Percentiles rank a stretch among this genome's conserved stretches.
Conservation (phyloP, 2,797 vertebrate genomes). For the Petrocephalus sullivani region DNA sequence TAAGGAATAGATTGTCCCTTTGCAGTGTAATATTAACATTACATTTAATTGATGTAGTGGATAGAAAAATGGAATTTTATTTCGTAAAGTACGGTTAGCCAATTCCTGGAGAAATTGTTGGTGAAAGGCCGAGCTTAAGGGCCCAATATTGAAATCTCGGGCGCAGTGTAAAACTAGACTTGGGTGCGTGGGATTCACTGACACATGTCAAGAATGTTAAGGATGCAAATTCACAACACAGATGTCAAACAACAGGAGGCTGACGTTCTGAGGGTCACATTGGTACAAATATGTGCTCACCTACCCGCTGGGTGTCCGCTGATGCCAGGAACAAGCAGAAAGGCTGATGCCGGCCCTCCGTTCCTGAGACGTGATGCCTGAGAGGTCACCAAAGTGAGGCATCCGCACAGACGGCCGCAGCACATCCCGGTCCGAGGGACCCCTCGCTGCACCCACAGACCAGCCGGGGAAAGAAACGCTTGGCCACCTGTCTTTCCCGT, state of each 20-base stretch:
- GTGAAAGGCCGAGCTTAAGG: neutral
- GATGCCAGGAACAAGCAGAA: neutral
- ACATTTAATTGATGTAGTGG: neutral
- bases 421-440: neutral
- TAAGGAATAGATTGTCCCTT: slow-evolving; percentile 45
- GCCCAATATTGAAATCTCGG: neutral
- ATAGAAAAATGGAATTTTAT: neutral
- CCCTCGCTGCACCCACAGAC: neutral
- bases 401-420: neutral
- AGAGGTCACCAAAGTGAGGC: neutral
- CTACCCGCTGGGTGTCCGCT: neutral
- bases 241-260: neutral
- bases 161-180: too few species aligned
- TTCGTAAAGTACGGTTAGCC: neutral
- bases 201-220: neutral
- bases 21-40: slow-evolving; percentile 5
- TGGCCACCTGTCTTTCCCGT: neutral
- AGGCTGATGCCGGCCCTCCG: neutral
- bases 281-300: neutral
- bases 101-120: neutral
- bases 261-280: neutral
- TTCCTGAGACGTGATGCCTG: neutral
- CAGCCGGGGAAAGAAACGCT: neutral
- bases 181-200: neutral
- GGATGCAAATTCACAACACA: neutral